A percentile compares a stretch with the other conserved stretches of the same genome.
These are phyloP conservation scores for Mormyrops boulengeri DNA, from an alignment of 2,797 vertebrate genomes.

Conservation along the genomic window DNA sequence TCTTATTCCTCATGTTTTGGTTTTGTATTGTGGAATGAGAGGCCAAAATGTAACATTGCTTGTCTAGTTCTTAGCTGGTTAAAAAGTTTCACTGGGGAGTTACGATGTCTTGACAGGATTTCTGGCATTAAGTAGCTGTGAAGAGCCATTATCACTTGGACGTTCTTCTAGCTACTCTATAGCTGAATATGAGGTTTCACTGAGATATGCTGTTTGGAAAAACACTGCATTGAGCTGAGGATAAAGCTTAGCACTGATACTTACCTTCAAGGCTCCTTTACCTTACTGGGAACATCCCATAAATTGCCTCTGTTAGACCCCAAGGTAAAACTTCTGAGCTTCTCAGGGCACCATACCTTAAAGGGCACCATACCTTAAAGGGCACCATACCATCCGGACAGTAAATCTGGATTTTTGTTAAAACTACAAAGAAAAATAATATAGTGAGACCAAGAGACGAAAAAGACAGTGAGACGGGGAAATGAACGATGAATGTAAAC, in stretches of 20 bases:
- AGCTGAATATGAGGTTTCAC: background rate
- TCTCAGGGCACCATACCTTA: background rate
- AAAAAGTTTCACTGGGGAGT: background rate
- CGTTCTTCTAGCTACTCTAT: background rate
- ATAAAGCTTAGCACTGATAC: background rate
- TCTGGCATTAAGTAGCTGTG: background rate
- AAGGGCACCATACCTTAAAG: background rate
- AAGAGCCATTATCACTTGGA: background rate
- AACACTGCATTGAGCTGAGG: background rate
- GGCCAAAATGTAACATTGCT: background rate
- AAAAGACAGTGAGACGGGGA: background rate
- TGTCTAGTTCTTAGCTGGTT: background rate
- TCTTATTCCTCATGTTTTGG: background rate
- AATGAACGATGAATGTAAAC: background rate
- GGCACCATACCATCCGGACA: background rate
- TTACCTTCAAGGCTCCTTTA: background rate
- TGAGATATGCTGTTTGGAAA: background rate
- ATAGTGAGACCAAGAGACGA: background rate
- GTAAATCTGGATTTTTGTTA: background rate
- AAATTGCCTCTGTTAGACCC: background rate
- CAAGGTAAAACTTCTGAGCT: background rate
- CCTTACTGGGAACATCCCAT: background rate
- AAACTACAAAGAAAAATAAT: background rate
- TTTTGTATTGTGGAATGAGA: background rate
- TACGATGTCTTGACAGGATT: background rate